These are phyloP conservation scores for Phenacoccus solenopsis DNA, from an alignment of 1,140 invertebrate species.

Conservation along the genomic window DNA sequence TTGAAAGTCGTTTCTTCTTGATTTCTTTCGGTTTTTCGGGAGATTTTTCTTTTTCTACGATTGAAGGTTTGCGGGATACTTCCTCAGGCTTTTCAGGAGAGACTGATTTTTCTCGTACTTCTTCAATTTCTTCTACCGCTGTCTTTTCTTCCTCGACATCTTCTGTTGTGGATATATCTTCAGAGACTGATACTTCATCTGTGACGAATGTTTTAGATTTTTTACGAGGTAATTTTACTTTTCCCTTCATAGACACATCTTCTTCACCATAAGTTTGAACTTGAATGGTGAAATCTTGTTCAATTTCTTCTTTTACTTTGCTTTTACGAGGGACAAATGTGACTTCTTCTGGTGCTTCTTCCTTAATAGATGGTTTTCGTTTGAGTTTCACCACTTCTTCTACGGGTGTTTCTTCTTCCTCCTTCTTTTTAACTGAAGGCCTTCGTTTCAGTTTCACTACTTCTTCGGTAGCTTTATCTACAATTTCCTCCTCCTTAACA, in stretches of 20 bases:
- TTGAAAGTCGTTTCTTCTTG: background rate
- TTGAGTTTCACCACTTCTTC: conserved; percentile 29
- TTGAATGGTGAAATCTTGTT: conserved; percentile 74
- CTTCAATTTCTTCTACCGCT: background rate
- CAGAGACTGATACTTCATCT: conserved; percentile 8
- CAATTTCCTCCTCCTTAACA: conserved; percentile 8
- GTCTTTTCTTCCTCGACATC: background rate
- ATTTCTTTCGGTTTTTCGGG: background rate
- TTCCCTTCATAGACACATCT: conserved; percentile 69
- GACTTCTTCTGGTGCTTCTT: conserved; percentile 20
- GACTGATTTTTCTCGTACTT: too few relatives aligned
- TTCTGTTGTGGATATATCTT: background rate
- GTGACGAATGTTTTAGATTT: conserved; percentile 30
- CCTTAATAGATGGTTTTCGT: background rate
- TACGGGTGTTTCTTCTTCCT: conserved; percentile 27
- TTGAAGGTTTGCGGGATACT: too few relatives aligned
- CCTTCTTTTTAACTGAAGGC: background rate
- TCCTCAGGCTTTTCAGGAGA: too few relatives aligned
- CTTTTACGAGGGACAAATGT: conserved; percentile 33
- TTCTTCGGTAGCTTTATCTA: conserved; percentile 21
- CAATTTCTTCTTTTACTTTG: conserved; percentile 64
- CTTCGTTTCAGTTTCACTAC: conserved; percentile 24
- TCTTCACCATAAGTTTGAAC: conserved; percentile 71
- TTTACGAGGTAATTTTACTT: conserved; percentile 57
- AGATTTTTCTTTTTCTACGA: too few relatives aligned